Evolutionary conservation across 2,113 vertebrate genomes (phyloP).

Genomic region (Laticauda laticaudata): DNA sequence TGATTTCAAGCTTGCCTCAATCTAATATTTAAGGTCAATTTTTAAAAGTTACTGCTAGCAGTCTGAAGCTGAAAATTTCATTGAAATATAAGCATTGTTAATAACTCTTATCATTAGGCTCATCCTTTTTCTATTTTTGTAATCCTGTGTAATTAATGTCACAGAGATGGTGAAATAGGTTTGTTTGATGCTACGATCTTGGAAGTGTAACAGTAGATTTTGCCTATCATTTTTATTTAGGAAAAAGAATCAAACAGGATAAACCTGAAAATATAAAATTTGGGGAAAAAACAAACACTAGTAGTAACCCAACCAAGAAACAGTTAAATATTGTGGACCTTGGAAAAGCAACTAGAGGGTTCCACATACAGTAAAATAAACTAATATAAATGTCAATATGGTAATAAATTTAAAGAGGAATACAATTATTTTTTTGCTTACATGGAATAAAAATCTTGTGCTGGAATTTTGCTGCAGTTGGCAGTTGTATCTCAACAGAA

Average conservation of each 20-base stretch:
- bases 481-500: slow-evolving; percentile 35
- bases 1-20: background rate
- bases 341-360: slow-evolving; percentile 39
- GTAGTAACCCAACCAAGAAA: slow-evolving; percentile 36
- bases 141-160: background rate
- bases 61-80: background rate
- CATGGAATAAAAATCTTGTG: slow-evolving; percentile 49
- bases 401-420: slow-evolving; percentile 49
- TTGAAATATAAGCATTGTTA: background rate
- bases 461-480: slow-evolving; percentile 55
- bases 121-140: background rate
- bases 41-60: background rate
- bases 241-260: background rate
- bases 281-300: background rate
- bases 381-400: slow-evolving; percentile 55
- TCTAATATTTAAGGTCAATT: background rate
- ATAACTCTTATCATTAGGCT: background rate
- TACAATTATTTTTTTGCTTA: slow-evolving; percentile 55
- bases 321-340: slow-evolving; percentile 47
- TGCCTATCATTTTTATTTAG: background rate
- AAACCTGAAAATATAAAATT: background rate
- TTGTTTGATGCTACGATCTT: slow-evolving; percentile 7
- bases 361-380: slow-evolving; percentile 28
- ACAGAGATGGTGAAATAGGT: background rate
- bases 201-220: background rate